phyloP scores from a whole-genome alignment of 35 echinoderm and acorn worm genomes.

The Strongylocentrotus purpuratus region DNA sequence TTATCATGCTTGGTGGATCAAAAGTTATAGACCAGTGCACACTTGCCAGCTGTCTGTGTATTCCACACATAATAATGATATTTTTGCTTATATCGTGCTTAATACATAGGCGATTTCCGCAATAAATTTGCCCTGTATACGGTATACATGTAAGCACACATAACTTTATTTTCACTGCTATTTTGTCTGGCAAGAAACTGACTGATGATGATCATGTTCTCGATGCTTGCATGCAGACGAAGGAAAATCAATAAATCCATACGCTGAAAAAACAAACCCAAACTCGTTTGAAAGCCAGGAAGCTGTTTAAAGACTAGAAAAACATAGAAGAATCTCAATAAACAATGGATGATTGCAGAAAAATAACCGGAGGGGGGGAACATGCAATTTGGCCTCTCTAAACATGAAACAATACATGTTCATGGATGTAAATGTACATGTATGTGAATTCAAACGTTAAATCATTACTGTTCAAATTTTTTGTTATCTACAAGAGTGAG shows the following conservation, averaged over 20 bases:
- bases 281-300: neutral
- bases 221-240: neutral
- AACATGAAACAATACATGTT: neutral
- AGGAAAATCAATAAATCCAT: neutral
- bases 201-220: neutral
- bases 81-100: too few species aligned
- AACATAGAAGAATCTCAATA: neutral
- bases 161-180: neutral
- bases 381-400: neutral
- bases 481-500: too few species aligned
- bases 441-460: too few species aligned
- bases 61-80: too few species aligned
- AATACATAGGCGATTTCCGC: too few species aligned
- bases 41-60: neutral
- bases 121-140: too few species aligned
- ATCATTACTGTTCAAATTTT: too few species aligned
- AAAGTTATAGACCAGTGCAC: neutral
- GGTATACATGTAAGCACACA: neutral
- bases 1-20: neutral
- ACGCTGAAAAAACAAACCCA: constrained; percentile 5
- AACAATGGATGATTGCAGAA: neutral
- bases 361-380: neutral
- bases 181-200: neutral
- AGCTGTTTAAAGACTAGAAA: neutral
- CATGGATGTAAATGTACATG: neutral